These are phyloP conservation scores for Scarus forsteni DNA, from an alignment of 2,797 vertebrate genomes.

Conservation along the genomic window DNA sequence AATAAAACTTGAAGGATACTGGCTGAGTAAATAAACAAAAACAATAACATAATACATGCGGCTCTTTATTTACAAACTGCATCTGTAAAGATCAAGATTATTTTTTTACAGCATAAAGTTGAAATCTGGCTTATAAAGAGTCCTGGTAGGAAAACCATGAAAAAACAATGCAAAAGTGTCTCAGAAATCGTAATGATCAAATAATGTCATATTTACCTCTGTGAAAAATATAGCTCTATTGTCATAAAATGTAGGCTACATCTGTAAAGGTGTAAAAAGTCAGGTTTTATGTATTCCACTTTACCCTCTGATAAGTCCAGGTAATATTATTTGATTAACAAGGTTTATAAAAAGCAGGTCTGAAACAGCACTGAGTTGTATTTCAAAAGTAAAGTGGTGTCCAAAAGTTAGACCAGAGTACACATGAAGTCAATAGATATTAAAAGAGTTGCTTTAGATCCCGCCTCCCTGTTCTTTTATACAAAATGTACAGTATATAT, in stretches of 20 bases:
- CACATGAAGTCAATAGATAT: conserved; percentile 66
- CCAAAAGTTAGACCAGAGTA: conserved; percentile 65
- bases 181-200: conserved; percentile 87
- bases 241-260: conserved; percentile 92
- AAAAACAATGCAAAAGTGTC: conserved; percentile 88
- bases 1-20: background rate
- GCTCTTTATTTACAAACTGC: conserved; percentile 79
- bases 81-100: conserved; percentile 78
- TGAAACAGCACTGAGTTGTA: conserved; percentile 90
- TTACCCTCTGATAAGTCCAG: conserved; percentile 88
- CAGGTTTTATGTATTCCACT: conserved; percentile 84
- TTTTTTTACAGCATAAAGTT: conserved; percentile 87
- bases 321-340: conserved; percentile 89
- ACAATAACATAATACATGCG: conserved; percentile 55
- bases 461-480: conserved; percentile 77
- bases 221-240: conserved; percentile 97
- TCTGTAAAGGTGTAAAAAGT: conserved; percentile 90
- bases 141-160: conserved; percentile 83
- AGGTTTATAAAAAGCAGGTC: conserved; percentile 91
- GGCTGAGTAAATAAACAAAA: conserved; percentile 23
- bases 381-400: conserved; percentile 88
- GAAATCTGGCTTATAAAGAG: conserved; percentile 89
- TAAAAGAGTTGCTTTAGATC: conserved; percentile 82
- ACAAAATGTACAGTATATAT: conserved; percentile 92
- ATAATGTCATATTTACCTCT: conserved; percentile 91